phyloP scores from a whole-genome alignment of 2,888 invertebrate species.

The Pammene fasciana region DNA sequence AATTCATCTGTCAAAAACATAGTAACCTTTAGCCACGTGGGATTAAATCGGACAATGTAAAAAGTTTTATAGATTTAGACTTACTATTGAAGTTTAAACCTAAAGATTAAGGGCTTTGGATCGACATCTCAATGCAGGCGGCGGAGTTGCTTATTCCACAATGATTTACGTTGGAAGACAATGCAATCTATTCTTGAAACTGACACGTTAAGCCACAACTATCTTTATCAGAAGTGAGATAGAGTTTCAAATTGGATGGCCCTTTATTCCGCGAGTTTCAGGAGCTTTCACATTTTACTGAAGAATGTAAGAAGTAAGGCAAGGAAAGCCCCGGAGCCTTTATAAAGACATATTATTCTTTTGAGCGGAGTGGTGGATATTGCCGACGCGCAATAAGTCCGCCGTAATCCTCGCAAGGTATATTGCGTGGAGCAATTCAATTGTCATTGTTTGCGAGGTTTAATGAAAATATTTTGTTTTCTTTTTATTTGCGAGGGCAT shows the following conservation, averaged over 20 bases:
- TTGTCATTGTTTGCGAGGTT: slow-evolving; percentile 75
- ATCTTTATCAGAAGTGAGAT: slow-evolving; percentile 42
- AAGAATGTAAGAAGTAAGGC: slow-evolving; percentile 79
- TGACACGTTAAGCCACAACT: slow-evolving; percentile 44
- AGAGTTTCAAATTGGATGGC: slow-evolving; percentile 51
- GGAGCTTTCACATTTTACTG: slow-evolving; percentile 78
- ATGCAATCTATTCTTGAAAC: slow-evolving; percentile 76
- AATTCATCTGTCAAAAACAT: slow-evolving; percentile 66
- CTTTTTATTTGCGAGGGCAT: slow-evolving; percentile 51
- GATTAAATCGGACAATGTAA: slow-evolving; percentile 45
- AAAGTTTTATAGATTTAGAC: slow-evolving; percentile 47
- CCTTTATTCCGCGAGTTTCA: slow-evolving; percentile 58
- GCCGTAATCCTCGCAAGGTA: slow-evolving; percentile 77
- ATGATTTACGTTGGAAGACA: slow-evolving; percentile 78
- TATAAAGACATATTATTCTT: slow-evolving; percentile 84
- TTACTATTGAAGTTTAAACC: slow-evolving; percentile 48
- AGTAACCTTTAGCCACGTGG: slow-evolving; percentile 74
- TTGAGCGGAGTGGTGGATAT: slow-evolving; percentile 72
- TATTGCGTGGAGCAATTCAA: slow-evolving; percentile 65
- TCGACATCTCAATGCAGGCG: slow-evolving; percentile 50
- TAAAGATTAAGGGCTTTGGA: slow-evolving; percentile 48
- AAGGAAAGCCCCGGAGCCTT: slow-evolving; percentile 76
- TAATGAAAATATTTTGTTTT: slow-evolving; percentile 80
- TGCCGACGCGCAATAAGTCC: slow-evolving; percentile 73
- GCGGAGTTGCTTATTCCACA: slow-evolving; percentile 63